These are phyloP conservation scores for Aricia artaxerxes DNA, from an alignment of 2,888 invertebrate genomes.

Conservation along the genomic window DNA sequence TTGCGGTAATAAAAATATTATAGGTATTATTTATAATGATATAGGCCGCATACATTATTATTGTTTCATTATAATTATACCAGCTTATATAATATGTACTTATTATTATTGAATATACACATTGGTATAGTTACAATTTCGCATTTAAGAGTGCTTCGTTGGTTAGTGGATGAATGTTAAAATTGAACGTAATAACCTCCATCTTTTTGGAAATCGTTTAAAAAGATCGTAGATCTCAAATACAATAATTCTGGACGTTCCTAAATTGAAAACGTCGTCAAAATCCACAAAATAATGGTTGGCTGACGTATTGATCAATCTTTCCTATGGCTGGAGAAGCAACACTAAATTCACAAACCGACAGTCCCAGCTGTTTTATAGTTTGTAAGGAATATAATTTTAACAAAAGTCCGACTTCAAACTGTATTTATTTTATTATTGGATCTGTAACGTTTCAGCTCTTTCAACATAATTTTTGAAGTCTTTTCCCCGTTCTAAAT, in stretches of 20 bases:
- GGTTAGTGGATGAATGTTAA: not conserved
- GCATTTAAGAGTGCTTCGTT: not conserved
- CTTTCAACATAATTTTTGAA: not conserved
- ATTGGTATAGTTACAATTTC: not conserved
- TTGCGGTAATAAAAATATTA: constrained; percentile 22
- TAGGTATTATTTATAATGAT: not conserved
- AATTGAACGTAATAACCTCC: no score
- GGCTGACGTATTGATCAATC: not conserved
- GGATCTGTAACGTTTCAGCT: no score
- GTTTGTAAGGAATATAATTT: no score
- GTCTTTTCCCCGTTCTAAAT: not conserved
- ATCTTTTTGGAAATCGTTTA: no score
- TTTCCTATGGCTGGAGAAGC: not conserved
- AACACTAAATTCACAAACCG: not conserved
- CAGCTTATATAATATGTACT: not conserved
- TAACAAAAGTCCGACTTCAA: no score
- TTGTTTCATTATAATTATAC: not conserved
- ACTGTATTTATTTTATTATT: no score
- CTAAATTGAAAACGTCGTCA: not conserved
- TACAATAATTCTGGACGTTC: no score
- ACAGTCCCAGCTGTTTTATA: not conserved
- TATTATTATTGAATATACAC: not conserved
- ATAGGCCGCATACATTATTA: not conserved
- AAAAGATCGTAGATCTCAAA: no score
- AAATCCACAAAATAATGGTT: no score